Conservation (phyloP, 2,113 vertebrate genomes). For the Telmatochromis bifrenatus region DNA sequence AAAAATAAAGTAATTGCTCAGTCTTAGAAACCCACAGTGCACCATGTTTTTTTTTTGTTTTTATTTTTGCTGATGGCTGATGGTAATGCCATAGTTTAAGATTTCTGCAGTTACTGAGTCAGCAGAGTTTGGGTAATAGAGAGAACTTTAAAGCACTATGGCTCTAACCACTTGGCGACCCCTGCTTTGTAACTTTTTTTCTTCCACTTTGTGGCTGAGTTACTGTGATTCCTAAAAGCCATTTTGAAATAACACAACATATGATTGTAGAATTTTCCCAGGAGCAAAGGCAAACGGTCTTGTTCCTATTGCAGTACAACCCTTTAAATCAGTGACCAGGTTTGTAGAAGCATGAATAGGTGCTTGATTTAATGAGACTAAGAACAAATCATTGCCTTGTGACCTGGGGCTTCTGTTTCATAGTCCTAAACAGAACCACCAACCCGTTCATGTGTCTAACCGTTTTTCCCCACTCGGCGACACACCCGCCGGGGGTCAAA, state of each 20-base stretch:
- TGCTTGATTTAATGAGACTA: neutral
- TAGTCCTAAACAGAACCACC: too few relatives aligned
- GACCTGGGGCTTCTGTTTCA: too few relatives aligned
- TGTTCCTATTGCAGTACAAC: rapidly evolving
- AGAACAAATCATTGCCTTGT: neutral
- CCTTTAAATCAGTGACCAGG: neutral
- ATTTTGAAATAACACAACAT: neutral
- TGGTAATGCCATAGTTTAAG: neutral
- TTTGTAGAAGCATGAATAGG: neutral
- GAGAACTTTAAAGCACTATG: neutral
- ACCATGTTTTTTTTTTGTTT: neutral
- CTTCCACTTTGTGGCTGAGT: neutral
- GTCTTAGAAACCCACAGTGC: neutral
- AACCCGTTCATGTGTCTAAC: too few relatives aligned
- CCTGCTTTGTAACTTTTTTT: rapidly evolving
- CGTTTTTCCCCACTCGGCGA: too few relatives aligned
- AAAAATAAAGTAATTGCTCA: neutral
- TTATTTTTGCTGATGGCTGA: neutral
- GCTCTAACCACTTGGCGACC: rapidly evolving
- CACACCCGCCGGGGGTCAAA: too few relatives aligned
- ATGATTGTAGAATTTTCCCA: neutral
- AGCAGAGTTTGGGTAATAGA: neutral
- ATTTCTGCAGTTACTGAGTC: neutral
- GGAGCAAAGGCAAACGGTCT: rapidly evolving
- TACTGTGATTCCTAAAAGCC: neutral